Base-by-base conservation (phyloP, 1,140 invertebrate genomes). In the Trichoplusia ni region DNA sequence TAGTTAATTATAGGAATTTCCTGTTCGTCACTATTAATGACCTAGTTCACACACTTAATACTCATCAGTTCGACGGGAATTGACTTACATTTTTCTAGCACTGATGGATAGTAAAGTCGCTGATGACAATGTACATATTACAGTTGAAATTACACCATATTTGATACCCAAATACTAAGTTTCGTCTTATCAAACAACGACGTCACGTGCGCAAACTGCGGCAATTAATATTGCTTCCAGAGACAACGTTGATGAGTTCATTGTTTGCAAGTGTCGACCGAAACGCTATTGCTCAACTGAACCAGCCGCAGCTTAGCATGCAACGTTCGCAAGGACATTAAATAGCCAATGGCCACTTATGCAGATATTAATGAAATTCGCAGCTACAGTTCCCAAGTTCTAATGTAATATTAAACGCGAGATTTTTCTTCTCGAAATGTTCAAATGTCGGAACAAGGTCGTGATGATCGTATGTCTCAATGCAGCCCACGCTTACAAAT, bases 221-320 rank as follows among this genome's bases (percentile, higher is more conserved):
- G 73, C 73, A 84, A 86, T 86, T 88, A 83, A 81, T 80, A 83
- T 81, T 81, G 70, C 77, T 71, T 73, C 73, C 61, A 80, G 64
- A 77, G 76, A 60, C 54, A 58, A 44, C 59, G 66, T 51, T 82
- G 80, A 82, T 84, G 85, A 84, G 82, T 85, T 81, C 82, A 88
- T 88, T 88, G 82, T 86, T 88, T 85, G 82, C 80, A 78, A 79
- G 81, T 77, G 75, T 46, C 74, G 69, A 81, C 77, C 79, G 75
- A 86, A 84, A 82, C 77, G 70, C 63, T 51, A 67, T 86, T 88
- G 77, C 81, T 67, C 74, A 86, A 88, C 77, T 54, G 54, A 64
- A 69, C 64, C 73, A 67, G 58, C 49, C 79, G n/a, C n/a, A n/a
- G n/a, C n/a, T 77, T 75, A 75, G 71, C 75, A 70, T 69, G 69